Percentiles rank a stretch among this genome's conserved stretches.
Conservation (phyloP, 2,113 vertebrate genomes). For the Pelecanoides urinatrix region DNA sequence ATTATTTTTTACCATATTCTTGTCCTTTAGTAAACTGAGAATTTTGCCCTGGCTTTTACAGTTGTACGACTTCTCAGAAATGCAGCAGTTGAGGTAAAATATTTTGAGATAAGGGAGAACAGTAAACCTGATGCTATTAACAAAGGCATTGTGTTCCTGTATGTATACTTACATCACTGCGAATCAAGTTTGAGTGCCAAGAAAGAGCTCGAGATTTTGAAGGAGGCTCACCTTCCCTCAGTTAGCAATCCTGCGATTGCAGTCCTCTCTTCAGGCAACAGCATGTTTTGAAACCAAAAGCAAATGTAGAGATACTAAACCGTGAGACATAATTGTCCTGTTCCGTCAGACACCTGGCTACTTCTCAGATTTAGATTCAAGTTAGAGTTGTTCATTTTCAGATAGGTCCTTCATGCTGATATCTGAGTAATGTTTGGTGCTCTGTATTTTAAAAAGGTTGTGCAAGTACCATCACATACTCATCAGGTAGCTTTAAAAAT, state of each 20-base stretch:
- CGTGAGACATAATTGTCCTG: background rate
- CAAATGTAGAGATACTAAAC: accelerated
- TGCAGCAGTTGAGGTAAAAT: background rate
- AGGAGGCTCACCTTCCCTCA: background rate
- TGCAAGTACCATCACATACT: background rate
- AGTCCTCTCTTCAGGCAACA: background rate
- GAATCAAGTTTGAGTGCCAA: background rate
- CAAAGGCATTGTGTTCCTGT: background rate
- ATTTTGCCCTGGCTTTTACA: background rate
- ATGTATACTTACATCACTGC: background rate
- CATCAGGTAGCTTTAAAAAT: background rate
- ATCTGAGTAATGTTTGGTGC: background rate
- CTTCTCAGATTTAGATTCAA: too few species aligned
- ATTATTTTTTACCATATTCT: background rate
- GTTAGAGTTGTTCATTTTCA: background rate
- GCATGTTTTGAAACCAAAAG: background rate
- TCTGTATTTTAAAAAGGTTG: background rate
- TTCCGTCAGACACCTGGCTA: background rate
- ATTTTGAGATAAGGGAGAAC: background rate
- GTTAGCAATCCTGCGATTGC: too few species aligned
- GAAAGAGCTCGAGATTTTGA: background rate
- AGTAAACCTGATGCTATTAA: background rate
- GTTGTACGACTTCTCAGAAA: background rate
- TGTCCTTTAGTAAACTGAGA: background rate
- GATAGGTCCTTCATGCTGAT: background rate